These are phyloP conservation scores for Ennomos quercinarius DNA, from an alignment of 2,888 invertebrate species.

Conservation along the genomic window DNA sequence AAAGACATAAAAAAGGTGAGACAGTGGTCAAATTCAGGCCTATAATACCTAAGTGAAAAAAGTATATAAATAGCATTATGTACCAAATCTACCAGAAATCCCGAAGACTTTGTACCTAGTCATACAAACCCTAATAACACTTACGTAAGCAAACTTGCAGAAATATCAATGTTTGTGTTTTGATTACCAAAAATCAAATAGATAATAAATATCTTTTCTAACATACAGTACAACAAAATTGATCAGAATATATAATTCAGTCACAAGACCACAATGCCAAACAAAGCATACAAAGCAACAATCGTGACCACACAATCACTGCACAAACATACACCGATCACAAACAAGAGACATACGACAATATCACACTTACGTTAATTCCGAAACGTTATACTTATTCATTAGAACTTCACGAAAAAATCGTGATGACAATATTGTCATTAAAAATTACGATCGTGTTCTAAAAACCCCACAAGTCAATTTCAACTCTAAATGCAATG, in stretches of 20 bases:
- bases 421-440: conserved; percentile 52
- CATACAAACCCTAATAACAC: no score
- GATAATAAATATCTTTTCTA: no score
- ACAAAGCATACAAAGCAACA: conserved; percentile 34
- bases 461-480: not conserved
- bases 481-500: not conserved
- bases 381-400: conserved; percentile 45
- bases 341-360: conserved; percentile 65
- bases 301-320: conserved; percentile 58
- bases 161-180: no score
- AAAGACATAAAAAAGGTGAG: no score
- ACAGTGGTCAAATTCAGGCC: no score
- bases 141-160: no score
- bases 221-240: not conserved
- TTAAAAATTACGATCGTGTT: conserved; percentile 37
- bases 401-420: conserved; percentile 61
- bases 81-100: no score
- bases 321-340: conserved; percentile 39
- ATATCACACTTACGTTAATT: conserved; percentile 47
- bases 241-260: conserved; percentile 5
- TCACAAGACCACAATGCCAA: conserved; percentile 44
- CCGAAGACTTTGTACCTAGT: no score
- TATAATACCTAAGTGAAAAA: no score
- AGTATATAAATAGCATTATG: no score
- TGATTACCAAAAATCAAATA: no score